These are phyloP conservation scores for Nymphalis io DNA, from an alignment of 1,140 invertebrate genomes.

Conservation along the genomic window DNA sequence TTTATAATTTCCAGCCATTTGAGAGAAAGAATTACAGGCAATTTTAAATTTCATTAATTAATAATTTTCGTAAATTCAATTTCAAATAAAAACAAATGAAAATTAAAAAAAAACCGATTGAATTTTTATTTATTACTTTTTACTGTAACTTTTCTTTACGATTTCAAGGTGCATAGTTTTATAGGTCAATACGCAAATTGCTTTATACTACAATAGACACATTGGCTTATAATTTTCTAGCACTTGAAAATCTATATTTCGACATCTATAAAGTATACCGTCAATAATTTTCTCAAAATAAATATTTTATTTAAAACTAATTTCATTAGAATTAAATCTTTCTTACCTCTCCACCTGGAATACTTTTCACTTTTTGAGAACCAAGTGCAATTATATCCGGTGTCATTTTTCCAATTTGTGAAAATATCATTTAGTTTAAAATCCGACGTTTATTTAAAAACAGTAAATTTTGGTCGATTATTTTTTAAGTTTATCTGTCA, in stretches of 20 bases:
- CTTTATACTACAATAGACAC: not conserved
- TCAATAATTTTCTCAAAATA: not conserved
- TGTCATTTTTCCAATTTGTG: constrained; percentile 49
- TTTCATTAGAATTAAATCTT: constrained; percentile 1
- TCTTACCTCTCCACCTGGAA: constrained; percentile 63
- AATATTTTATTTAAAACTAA: not conserved
- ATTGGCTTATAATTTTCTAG: not conserved
- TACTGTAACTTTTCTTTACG: not conserved
- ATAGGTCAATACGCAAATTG: constrained; percentile 33
- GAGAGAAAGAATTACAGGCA: too few species aligned
- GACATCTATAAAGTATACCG: not conserved
- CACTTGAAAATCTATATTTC: not conserved
- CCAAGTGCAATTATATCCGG: constrained; percentile 56
- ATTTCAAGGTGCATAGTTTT: constrained; percentile 35
- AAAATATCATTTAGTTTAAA: not conserved
- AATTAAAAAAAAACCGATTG: too few species aligned
- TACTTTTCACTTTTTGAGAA: constrained; percentile 59
- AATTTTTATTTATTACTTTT: not conserved
- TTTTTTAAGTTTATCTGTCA: constrained; percentile 2
- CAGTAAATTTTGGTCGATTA: constrained; percentile 4
- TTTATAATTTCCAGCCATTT: too few species aligned
- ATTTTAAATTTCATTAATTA: too few species aligned
- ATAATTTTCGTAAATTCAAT: too few species aligned
- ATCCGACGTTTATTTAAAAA: not conserved
- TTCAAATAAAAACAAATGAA: too few species aligned